Percentiles rank a stretch among this genome's conserved stretches.
phyloP scores from a whole-genome alignment of 2,888 invertebrate species.

The Drosophila tanythrix region DNA sequence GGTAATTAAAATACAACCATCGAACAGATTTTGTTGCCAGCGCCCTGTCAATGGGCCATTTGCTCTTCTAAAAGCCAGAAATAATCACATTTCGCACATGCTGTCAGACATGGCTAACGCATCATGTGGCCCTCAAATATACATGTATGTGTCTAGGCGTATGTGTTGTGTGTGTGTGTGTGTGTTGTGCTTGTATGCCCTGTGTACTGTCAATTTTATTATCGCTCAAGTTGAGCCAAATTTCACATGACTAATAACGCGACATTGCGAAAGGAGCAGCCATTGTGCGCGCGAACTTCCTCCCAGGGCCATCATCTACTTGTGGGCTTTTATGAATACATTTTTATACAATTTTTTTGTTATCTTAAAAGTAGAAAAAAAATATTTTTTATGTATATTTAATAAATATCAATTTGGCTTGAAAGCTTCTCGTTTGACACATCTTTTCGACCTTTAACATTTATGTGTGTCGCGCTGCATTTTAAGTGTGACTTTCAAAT shows the following conservation, averaged over 20 bases:
- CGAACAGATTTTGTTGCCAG: conserved; percentile 25
- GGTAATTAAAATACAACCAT: conserved; percentile 65
- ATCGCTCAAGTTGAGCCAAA: conserved; percentile 65
- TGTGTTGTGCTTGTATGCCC: conserved; percentile 1
- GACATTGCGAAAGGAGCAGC: conserved; percentile 46
- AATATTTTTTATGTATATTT: conserved; percentile 41
- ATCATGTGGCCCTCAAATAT: conserved; percentile 7
- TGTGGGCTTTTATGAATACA: conserved; percentile 17
- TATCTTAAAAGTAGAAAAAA: conserved; percentile 25
- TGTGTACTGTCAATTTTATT: conserved; percentile 68
- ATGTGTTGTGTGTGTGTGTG: conserved; percentile 2
- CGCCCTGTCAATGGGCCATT: conserved; percentile 27
- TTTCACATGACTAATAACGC: conserved; percentile 76
- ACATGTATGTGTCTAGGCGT: conserved; percentile 8
- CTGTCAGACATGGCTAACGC: conserved; percentile 19
- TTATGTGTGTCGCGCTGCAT: conserved; percentile 1
- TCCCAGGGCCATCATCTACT: conserved; percentile 10
- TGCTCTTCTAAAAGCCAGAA: conserved; percentile 47
- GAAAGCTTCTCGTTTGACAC: conserved; percentile 51
- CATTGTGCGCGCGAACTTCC: conserved; percentile 6
- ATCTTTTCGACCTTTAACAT: conserved; percentile 5
- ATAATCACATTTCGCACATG: conserved; percentile 57
- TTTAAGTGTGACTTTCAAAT: conserved; percentile 25
- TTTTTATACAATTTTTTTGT: conserved; percentile 29
- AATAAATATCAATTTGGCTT: conserved; percentile 67